These are phyloP conservation scores for Meteorus cinctellus DNA, from an alignment of 2,888 invertebrate genomes.

Conservation along the genomic window DNA sequence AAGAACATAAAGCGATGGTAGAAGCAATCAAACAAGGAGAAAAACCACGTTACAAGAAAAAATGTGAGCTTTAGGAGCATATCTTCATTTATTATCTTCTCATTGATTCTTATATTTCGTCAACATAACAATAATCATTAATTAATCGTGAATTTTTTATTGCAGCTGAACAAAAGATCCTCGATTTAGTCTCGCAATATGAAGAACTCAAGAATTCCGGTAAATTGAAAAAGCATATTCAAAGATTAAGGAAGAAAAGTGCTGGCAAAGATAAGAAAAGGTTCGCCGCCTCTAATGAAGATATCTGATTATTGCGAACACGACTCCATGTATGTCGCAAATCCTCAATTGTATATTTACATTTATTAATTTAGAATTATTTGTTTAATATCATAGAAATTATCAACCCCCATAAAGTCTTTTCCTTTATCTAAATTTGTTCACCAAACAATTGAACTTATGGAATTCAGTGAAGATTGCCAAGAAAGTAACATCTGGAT, in stretches of 20 bases:
- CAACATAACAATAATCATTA: background rate
- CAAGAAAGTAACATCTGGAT: too few species aligned
- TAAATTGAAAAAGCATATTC: slow-evolving; percentile 86
- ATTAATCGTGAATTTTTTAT: slow-evolving; percentile 55
- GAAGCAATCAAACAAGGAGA: slow-evolving; percentile 80
- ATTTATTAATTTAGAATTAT: too few species aligned
- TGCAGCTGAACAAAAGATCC: slow-evolving; percentile 85
- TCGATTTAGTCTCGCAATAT: slow-evolving; percentile 85
- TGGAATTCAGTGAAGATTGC: too few species aligned
- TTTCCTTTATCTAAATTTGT: too few species aligned
- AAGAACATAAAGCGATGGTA: slow-evolving; percentile 77
- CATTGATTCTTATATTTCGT: background rate
- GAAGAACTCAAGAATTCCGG: slow-evolving; percentile 86
- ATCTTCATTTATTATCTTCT: slow-evolving; percentile 52
- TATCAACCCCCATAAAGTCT: too few species aligned
- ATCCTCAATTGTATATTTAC: too few species aligned
- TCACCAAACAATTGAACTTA: too few species aligned
- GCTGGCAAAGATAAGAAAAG: slow-evolving; percentile 67
- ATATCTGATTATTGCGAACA: background rate
- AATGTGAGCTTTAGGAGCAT: slow-evolving; percentile 76
- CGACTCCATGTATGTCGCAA: too few species aligned
- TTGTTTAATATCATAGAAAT: too few species aligned
- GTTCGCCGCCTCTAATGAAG: slow-evolving; percentile 45
- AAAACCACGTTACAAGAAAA: slow-evolving; percentile 82
- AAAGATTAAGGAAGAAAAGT: slow-evolving; percentile 86